Percentiles rank a stretch among this genome's conserved stretches.
These are phyloP conservation scores for Meloidogyne exigua DNA, from an alignment of 1,140 invertebrate species.

Conservation along the genomic window DNA sequence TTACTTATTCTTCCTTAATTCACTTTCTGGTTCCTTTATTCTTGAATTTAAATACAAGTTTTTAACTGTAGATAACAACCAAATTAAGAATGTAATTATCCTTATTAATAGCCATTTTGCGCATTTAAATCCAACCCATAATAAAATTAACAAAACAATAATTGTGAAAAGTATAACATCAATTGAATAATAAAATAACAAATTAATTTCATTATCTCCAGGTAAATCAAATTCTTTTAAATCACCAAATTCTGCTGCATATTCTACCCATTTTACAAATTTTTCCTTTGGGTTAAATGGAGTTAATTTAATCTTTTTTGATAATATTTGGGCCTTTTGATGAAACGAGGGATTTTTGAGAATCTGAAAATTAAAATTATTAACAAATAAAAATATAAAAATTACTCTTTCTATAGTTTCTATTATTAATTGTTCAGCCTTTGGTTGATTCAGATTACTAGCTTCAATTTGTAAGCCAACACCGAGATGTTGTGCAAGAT, in stretches of 20 bases:
- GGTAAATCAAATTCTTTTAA: conserved; percentile 25
- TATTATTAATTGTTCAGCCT: background rate
- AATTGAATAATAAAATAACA: conserved; percentile 27
- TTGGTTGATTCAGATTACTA: conserved; percentile 38
- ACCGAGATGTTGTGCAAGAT: conserved; percentile 42
- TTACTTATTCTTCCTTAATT: no score
- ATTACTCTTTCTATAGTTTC: conserved; percentile 7
- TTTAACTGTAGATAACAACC: no score
- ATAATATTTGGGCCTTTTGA: conserved; percentile 11
- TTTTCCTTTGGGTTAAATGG: conserved; percentile 20
- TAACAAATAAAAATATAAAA: background rate
- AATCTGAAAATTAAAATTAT: conserved; percentile 4
- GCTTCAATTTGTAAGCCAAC: conserved; percentile 52
- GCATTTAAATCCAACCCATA: no score
- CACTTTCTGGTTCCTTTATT: no score
- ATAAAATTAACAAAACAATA: background rate
- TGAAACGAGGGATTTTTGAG: background rate
- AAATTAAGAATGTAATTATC: background rate
- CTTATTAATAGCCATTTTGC: no score
- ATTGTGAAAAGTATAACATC: conserved; percentile 22
- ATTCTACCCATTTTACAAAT: conserved; percentile 33
- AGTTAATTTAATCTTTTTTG: conserved; percentile 13
- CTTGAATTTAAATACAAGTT: no score
- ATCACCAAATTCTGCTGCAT: conserved; percentile 28
- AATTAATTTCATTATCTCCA: conserved; percentile 14